A percentile compares a stretch with the other conserved stretches of the same genome.
phyloP scores from a whole-genome alignment of 1,140 invertebrate genomes.

The Aphidius ervi region DNA sequence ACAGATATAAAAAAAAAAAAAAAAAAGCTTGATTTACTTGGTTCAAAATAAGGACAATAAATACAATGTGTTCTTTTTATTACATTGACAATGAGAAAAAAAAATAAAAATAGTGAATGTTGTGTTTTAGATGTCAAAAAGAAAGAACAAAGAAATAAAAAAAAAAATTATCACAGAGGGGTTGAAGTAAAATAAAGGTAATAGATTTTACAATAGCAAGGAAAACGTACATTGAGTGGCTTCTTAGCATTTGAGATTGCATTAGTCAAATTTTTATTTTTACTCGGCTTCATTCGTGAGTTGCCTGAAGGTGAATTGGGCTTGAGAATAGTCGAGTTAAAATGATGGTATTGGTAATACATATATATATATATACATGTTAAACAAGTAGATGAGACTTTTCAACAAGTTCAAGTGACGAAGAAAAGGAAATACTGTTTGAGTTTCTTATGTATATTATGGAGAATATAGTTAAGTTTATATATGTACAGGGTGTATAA shows the following conservation, averaged over 20 bases:
- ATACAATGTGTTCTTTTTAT: too few species aligned
- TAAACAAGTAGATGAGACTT: not conserved
- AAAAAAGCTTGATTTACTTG: too few species aligned
- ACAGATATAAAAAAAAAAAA: not conserved
- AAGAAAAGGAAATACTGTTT: too few species aligned
- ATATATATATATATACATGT: not conserved
- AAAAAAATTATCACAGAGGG: not conserved
- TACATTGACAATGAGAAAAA: too few species aligned
- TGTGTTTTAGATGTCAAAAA: too few species aligned
- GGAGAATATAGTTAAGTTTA: constrained; percentile 4
- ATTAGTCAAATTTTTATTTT: constrained; percentile 45
- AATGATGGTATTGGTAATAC: constrained; percentile 8
- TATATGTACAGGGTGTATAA: constrained; percentile 5
- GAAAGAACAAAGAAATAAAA: too few species aligned
- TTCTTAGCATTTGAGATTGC: constrained; percentile 45
- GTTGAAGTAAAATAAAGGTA: constrained; percentile 8
- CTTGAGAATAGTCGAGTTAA: constrained; percentile 17
- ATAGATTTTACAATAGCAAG: too few species aligned
- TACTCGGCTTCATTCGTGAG: constrained; percentile 8
- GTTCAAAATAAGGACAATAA: too few species aligned
- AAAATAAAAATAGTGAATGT: too few species aligned
- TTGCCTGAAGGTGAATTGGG: not conserved
- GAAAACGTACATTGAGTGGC: constrained; percentile 31
- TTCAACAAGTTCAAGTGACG: not conserved
- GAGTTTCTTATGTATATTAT: not conserved